phyloP scores from a whole-genome alignment of 2,113 vertebrate genomes.

The Entelurus aequoreus region DNA sequence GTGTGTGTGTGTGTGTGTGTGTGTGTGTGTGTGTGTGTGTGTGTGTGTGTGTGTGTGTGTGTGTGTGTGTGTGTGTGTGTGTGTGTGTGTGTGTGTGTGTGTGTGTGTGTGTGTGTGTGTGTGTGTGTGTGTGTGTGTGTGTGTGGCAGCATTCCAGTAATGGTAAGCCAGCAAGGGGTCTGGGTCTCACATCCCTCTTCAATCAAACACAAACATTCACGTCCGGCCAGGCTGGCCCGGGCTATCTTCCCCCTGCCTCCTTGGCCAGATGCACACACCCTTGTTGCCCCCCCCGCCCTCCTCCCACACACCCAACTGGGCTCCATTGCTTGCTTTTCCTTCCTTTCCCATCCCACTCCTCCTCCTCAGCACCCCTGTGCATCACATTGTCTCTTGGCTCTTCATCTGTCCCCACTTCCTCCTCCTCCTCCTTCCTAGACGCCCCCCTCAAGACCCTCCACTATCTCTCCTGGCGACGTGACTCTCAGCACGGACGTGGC shows the following conservation, averaged over 20 bases:
- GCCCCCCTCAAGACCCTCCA: slow-evolving; percentile 35
- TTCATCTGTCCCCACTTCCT: slow-evolving; percentile 76
- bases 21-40: no score
- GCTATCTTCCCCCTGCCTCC: slow-evolving; percentile 71
- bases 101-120: slow-evolving; percentile 4
- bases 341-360: slow-evolving; percentile 12
- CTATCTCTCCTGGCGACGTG: slow-evolving; percentile 71
- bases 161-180: slow-evolving; percentile 71
- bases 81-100: no score
- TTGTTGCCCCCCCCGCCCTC: slow-evolving; percentile 46
- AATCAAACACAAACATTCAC: slow-evolving; percentile 81
- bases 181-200: slow-evolving; percentile 79
- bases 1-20: no score
- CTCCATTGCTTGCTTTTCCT: slow-evolving; percentile 52
- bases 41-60: no score
- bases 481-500: slow-evolving; percentile 73
- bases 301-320: slow-evolving; percentile 41
- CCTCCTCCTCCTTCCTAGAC: slow-evolving; percentile 59
- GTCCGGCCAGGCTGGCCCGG: slow-evolving; percentile 77
- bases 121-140: slow-evolving; percentile 47
- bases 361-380: slow-evolving; percentile 62
- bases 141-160: slow-evolving; percentile 68
- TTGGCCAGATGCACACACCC: slow-evolving; percentile 73
- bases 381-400: slow-evolving; percentile 73
- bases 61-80: no score